Evolutionary conservation across 2,113 vertebrate genomes (phyloP), one percentile per base, ranked within the genome.

Genomic region (Gadus chalcogrammus): DNA sequence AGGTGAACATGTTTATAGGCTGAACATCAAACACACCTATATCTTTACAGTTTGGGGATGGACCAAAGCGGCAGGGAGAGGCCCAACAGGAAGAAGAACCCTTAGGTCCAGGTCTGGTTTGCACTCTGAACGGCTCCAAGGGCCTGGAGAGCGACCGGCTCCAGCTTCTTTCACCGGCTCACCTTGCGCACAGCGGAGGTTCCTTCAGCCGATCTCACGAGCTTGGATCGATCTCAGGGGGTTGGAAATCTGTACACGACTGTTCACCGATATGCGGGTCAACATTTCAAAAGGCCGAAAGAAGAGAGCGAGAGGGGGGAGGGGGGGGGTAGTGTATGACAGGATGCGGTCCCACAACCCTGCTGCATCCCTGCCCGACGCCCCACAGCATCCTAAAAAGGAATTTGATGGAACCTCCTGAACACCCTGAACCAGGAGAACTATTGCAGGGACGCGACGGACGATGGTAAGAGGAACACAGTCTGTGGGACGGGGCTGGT

Each of bases 71-170:
- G 20, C 64, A 17, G 8, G 71, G 11, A 48, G 42, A 12, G 42
- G 42, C 8, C 42, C 42, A 48, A 48, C 63, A 70, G 71, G 72
- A 71, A 72, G 69, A 17, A 69, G 74, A 73, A 67, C 22, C 24
- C 71, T 35, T 38, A 72, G 73, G 67, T 82, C 63, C 61, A 59
- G 63, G 71, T 71, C 2, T 64, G 81, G 80, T 83, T 77, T 72
- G 82, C 80, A 88, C 82, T 75, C 72, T 80, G 76, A 77, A 81
- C 73, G 58, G 1, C 68, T 81, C 64, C n/a, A 18, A 52, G 75
- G 68, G 70, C 81, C 71, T 72, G 70, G 28, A 73, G 53, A 67
- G 20, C 52, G 35, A 67, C 59, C n/a, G 5, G 64, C 65, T 27
- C 22, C 65, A 18, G 0, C 18, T 15, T 67, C 65, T 67, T 22